Conservation (phyloP, 2,797 vertebrate genomes). For the Spea hammondii region DNA sequence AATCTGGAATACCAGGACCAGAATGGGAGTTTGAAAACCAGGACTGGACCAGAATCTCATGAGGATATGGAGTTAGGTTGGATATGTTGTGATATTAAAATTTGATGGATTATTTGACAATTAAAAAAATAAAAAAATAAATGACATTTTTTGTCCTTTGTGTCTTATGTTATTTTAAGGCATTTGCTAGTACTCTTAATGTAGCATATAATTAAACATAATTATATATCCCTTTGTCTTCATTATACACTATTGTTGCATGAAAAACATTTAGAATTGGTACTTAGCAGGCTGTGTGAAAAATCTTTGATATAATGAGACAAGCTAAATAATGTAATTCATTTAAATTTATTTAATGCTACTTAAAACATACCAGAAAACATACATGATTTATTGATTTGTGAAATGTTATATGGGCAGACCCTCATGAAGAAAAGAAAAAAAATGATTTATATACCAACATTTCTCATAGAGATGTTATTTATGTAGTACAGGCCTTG, state of each 20-base stretch:
- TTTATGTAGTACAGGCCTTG: background rate
- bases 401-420: background rate
- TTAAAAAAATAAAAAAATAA: slow-evolving; percentile 45
- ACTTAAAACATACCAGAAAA: background rate
- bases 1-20: slow-evolving; percentile 55
- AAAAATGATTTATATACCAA: too few relatives aligned
- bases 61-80: slow-evolving; percentile 54
- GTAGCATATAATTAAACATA: slow-evolving; percentile 21
- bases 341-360: background rate
- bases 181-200: slow-evolving; percentile 35
- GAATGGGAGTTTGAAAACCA: slow-evolving; percentile 54
- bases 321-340: too few relatives aligned
- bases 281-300: background rate
- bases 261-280: slow-evolving; percentile 24
- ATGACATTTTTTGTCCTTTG: slow-evolving; percentile 52
- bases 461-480: too few relatives aligned
- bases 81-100: slow-evolving; percentile 52
- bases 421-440: too few relatives aligned
- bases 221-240: slow-evolving; percentile 24
- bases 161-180: slow-evolving; percentile 53
- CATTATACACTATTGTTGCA: slow-evolving; percentile 34
- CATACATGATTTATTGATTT: slow-evolving; percentile 5
- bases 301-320: slow-evolving; percentile 6
- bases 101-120: slow-evolving; percentile 51
- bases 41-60: slow-evolving; percentile 54